A percentile compares a stretch with the other conserved stretches of the same genome.
Evolutionary conservation across 2,797 vertebrate species (phyloP).

Genomic region (Gallinago solitaria): DNA sequence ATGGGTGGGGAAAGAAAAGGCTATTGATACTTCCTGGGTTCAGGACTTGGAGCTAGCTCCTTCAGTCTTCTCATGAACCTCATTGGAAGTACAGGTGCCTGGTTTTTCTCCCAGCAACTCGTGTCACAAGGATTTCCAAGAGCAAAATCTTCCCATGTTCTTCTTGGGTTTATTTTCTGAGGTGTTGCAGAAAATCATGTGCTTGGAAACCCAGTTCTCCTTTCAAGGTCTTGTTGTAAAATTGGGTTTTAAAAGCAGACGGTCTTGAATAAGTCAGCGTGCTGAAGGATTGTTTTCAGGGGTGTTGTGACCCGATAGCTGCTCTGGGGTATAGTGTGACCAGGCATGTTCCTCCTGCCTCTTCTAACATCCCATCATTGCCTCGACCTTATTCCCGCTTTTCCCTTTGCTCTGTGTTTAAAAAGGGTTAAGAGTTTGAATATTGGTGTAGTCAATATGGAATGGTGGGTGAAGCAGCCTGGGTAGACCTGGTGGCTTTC

Average conservation of each 20-base stretch:
- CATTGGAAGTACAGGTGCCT: background rate
- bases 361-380: rapidly evolving
- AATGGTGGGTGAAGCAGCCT: background rate
- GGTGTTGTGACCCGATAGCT: background rate
- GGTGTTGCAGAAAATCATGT: background rate
- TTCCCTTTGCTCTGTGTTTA: background rate
- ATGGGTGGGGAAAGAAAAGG: background rate
- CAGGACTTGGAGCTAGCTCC: background rate
- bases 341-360: background rate
- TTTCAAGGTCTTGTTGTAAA: background rate
- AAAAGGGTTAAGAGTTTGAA: background rate
- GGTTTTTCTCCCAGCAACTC: background rate
- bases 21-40: background rate
- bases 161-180: background rate
- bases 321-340: background rate
- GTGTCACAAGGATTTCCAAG: background rate
- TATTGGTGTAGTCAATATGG: rapidly evolving
- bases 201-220: background rate
- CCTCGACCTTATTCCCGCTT: rapidly evolving
- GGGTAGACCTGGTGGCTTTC: background rate
- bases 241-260: background rate
- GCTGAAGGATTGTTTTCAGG: background rate
- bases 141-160: background rate
- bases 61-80: rapidly evolving
- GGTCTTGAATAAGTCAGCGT: background rate